Evolutionary conservation across 23 tunicate genomes (phyloP).

Genomic region (Styela clava): DNA sequence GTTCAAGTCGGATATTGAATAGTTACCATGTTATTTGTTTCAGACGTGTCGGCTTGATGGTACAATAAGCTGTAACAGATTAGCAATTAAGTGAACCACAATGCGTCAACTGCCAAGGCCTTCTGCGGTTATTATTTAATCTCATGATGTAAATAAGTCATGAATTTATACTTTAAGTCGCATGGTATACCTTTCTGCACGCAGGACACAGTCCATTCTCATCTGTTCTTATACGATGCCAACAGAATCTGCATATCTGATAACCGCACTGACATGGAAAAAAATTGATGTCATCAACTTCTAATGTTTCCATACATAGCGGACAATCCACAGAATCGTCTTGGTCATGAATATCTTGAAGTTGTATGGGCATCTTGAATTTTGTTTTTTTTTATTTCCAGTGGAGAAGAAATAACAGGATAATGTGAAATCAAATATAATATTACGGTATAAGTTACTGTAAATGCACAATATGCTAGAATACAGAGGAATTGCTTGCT

Average conservation of each 20-base stretch:
- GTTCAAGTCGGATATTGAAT: too few relatives aligned
- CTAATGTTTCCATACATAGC: constrained; percentile 86
- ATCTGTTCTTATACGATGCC: constrained; percentile 91
- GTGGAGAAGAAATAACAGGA: neutral
- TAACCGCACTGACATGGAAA: constrained; percentile 97
- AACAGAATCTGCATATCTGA: constrained; percentile 96
- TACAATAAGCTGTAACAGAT: too few relatives aligned
- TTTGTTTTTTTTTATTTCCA: neutral
- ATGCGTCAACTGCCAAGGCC: too few relatives aligned
- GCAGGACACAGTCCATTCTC: constrained; percentile 90
- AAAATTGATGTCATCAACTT: constrained; percentile 91
- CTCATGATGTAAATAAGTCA: too few relatives aligned
- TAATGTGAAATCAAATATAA: neutral
- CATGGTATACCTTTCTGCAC: constrained; percentile 91
- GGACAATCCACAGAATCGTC: constrained; percentile 91
- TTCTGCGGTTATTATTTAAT: too few relatives aligned
- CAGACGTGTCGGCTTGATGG: too few relatives aligned
- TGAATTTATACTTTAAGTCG: too few relatives aligned
- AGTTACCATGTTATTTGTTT: too few relatives aligned
- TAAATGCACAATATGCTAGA: neutral
- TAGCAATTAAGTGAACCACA: too few relatives aligned
- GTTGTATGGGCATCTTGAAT: constrained; percentile 77
- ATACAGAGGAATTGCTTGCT: neutral
- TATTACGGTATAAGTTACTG: neutral
- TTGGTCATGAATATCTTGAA: constrained; percentile 74